Evolutionary conservation across 2,797 vertebrate species (phyloP), one percentile per base, ranked within the genome.

Genomic region (Garrulus glandarius): DNA sequence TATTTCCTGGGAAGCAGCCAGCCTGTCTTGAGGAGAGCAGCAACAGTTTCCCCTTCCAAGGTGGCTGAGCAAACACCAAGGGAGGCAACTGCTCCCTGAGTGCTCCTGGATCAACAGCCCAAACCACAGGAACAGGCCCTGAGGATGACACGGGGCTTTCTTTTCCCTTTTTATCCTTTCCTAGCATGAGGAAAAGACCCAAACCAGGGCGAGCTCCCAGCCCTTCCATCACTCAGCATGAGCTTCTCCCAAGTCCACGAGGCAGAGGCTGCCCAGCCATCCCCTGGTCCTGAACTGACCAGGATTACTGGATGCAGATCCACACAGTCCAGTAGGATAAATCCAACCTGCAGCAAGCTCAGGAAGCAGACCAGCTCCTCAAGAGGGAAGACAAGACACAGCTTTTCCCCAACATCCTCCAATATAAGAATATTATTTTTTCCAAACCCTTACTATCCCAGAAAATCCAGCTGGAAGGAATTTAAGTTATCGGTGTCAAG

Each of bases 181-280:
- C 36, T 5, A 34, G 56, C 43, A 11, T 2, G 2, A 70, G 27
- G 36, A 9, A 72, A 72, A 24, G n/a, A 74, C 12, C 6, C 70
- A 53, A 61, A 44, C 0, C 47, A n/a, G 22, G 19, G 17, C 1
- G 3, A 75, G 22, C 8, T 49, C 59, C 26, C 44, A 1, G 10
- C 29, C 47, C 63, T 11, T 17, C 5, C 0, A 1, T 10, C 0
- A 0, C 36, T 15, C 32, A 37, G 70, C 1, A 0, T 1, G 21
- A 41, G 43, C 8, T 79, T 72, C 47, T 70, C 36, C 32, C 0
- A 1, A 26, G 4, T 1, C 32, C 57, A 13, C 1, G 1, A 27
- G 36, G 60, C 26, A 64, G 60, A 63, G 80, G 53, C 24, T 67
- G 43, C 63, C 21, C 57, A 61, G 61, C 15, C 83, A 68, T 10